Evolutionary conservation across 2,113 vertebrate species (phyloP), one percentile per base, ranked within the genome.

Genomic region (Cepphus grylle): DNA sequence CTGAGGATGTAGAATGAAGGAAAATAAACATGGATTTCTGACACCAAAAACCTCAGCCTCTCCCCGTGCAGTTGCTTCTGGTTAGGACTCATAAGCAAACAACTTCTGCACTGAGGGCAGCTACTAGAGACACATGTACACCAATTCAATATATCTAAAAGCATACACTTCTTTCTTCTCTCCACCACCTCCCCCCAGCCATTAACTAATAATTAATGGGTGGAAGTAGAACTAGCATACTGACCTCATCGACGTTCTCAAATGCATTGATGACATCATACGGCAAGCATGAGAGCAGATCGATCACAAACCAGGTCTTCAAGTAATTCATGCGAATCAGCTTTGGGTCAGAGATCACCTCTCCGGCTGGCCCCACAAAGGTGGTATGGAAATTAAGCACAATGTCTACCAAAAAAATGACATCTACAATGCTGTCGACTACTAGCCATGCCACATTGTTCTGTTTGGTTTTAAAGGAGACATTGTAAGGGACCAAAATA

Each of bases 191-290:
- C 6, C 29, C 45, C 38, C 17, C 27, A 84, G 0, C 8, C 30
- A 90, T 26, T 45, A 83, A 94, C 25, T 15, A 92, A 89, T 79
- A 96, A 97, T 53, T 72, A 96, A 67, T 18, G 55, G 45, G 10
- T 71, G 79, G 84, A 94, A 92, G 22, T 22, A 11, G 70, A 85
- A 93, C 42, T 86, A 79, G 63, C 63, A 55, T 85, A 99, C 99
- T 99, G 95, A 99, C 99, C 99, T 99, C 99, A 93, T 99, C 99
- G 7, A 99, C 99, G 55, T 99, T 99, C 97, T 99, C 99, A 95
- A 99, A 99, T 52, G 99, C 99, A 86, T 99, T 99, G 98, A 99
- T 99, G 98, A 99, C 99, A 52, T 99, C 99, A 26, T 99, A 99
- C 0, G 99, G 99, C 97, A 99, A 97, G 81, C 99, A 99, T 87